These are phyloP conservation scores for Argyresthia goedartella DNA, from an alignment of 2,888 invertebrate genomes.

Conservation along the genomic window DNA sequence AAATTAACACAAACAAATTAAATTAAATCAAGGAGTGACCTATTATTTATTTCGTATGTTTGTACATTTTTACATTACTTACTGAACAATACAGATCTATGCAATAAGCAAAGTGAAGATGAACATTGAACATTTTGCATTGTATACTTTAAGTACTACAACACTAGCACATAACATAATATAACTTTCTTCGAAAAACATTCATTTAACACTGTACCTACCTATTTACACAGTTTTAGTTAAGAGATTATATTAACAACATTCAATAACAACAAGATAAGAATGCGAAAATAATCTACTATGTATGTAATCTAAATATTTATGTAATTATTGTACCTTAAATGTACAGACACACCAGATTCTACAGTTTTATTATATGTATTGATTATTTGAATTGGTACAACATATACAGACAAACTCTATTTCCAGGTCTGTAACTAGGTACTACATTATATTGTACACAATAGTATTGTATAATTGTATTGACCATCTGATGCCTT, in stretches of 20 bases:
- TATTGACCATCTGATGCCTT: too few relatives aligned
- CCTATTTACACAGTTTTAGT: conserved; percentile 38
- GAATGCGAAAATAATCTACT: conserved; percentile 25
- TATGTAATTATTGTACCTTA: too few relatives aligned
- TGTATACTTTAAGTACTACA: conserved; percentile 13
- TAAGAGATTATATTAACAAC: conserved; percentile 31
- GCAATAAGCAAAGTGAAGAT: conserved; percentile 22
- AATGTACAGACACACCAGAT: too few relatives aligned
- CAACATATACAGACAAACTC: conserved; percentile 53
- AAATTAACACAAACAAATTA: neutral
- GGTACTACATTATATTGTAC: neutral
- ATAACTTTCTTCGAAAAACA: neutral
- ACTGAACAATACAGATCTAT: conserved; percentile 32
- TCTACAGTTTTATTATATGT: too few relatives aligned
- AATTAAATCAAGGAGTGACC: neutral
- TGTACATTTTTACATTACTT: conserved; percentile 38
- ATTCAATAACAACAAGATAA: conserved; percentile 40
- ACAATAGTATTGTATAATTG: too few relatives aligned
- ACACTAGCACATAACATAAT: neutral
- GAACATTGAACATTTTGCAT: conserved; percentile 16
- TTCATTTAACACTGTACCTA: conserved; percentile 13
- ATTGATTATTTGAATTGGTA: conserved; percentile 27
- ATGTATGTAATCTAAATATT: neutral
- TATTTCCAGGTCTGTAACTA: neutral
- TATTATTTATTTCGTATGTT: conserved; percentile 33